These are phyloP conservation scores for Cirrhinus mrigala DNA, from an alignment of 2,797 vertebrate species.

Conservation along the genomic window DNA sequence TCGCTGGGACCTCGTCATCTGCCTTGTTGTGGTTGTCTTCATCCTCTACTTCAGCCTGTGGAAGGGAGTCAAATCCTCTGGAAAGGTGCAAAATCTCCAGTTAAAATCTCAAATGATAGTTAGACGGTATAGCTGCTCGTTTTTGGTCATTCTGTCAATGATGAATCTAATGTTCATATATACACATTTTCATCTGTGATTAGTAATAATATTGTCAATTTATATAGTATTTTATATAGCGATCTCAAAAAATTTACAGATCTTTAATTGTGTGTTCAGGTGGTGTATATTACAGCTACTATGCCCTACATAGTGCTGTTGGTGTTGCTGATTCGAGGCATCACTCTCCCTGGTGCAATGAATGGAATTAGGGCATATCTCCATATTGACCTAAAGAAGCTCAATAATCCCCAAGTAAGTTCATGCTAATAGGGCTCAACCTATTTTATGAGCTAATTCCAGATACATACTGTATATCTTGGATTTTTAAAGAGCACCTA, in stretches of 20 bases:
- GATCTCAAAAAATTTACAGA: background rate
- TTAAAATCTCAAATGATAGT: background rate
- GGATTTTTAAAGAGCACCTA: background rate
- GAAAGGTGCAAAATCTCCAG: conserved; percentile 85
- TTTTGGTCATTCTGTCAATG: background rate
- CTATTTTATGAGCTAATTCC: conserved; percentile 24
- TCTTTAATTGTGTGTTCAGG: conserved; percentile 75
- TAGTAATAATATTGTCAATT: background rate
- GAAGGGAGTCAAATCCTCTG: conserved; percentile 99
- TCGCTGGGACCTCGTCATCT: conserved; percentile 90
- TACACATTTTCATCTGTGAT: background rate
- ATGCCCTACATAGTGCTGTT: conserved; percentile 95
- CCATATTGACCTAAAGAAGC: conserved; percentile 89
- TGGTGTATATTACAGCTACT: conserved; percentile 98
- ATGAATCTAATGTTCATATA: background rate
- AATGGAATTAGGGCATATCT: conserved; percentile 94
- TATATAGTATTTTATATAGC: too few species aligned
- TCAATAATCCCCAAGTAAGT: conserved; percentile 92
- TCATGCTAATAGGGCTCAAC: background rate
- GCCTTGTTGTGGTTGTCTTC: conserved; percentile 89
- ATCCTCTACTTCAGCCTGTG: conserved; percentile 97
- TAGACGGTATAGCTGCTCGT: background rate
- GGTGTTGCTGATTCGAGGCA: conserved; percentile 92
- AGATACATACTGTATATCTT: background rate
- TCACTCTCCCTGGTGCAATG: conserved; percentile 92